Conservation (phyloP, 2,113 vertebrate species). For the Sturnira hondurensis region DNA sequence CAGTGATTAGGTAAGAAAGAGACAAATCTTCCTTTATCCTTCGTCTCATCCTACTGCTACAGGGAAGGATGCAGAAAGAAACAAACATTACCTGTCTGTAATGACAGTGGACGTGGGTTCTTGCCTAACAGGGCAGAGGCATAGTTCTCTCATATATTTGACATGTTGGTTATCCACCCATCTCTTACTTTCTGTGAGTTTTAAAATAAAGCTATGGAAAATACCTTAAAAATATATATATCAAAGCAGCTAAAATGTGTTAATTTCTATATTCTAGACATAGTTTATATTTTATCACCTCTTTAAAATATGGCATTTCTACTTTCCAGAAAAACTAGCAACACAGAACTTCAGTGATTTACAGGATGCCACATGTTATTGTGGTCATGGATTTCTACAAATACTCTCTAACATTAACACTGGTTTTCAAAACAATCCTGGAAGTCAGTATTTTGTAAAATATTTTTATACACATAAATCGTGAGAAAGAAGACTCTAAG, state of each 20-base stretch:
- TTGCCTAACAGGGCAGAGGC: background rate
- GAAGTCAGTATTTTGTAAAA: slow-evolving; percentile 3
- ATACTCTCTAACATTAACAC: background rate
- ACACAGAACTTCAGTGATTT: background rate
- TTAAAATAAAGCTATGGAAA: background rate
- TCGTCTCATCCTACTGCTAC: background rate
- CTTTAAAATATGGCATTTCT: slow-evolving; percentile 12
- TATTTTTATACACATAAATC: background rate
- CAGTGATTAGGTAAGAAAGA: background rate
- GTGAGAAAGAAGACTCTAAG: background rate
- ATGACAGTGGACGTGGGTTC: background rate
- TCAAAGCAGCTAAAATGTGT: slow-evolving; percentile 1
- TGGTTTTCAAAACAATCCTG: background rate
- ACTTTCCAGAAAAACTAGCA: slow-evolving; percentile 26
- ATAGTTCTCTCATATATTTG: background rate
- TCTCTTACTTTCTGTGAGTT: background rate
- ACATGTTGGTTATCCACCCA: background rate
- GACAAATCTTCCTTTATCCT: background rate
- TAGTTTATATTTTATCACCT: slow-evolving; percentile 5
- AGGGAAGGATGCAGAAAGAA: background rate
- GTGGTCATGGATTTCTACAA: background rate
- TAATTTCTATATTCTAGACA: background rate
- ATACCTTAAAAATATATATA: background rate
- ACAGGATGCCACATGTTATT: background rate
- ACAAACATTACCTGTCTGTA: background rate